Conservation (phyloP, 2,888 invertebrate genomes). For the Cecidostiba fungosa region DNA sequence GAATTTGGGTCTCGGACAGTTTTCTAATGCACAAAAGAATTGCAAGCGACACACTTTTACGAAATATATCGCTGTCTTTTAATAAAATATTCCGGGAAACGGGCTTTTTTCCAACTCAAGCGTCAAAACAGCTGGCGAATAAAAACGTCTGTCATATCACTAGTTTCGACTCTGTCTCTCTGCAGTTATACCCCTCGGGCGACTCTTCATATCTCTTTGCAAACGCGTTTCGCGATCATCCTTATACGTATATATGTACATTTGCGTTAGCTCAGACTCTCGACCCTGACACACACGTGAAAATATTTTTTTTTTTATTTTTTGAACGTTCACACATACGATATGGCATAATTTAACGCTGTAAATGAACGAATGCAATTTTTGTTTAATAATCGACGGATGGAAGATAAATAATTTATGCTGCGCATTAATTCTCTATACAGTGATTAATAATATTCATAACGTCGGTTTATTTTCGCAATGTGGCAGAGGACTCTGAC, state of each 20-base stretch:
- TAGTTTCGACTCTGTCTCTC: not conserved
- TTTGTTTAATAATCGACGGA: not conserved
- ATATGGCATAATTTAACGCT: not conserved
- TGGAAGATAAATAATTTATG: not conserved
- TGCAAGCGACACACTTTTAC: not conserved
- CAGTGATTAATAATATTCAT: not conserved
- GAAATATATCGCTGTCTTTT: no score
- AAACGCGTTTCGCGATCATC: not conserved
- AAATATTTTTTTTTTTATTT: not conserved
- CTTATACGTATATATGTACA: not conserved
- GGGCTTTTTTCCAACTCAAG: no score
- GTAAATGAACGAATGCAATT: not conserved
- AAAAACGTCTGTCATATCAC: not conserved
- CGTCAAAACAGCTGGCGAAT: not conserved
- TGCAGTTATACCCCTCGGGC: not conserved
- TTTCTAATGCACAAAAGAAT: no score
- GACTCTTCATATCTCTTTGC: constrained; percentile 11
- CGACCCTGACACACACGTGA: not conserved
- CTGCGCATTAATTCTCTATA: not conserved
- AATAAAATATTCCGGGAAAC: not conserved
- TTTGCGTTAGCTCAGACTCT: not conserved
- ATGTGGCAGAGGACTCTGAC: not conserved
- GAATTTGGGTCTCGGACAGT: no score
- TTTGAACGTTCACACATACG: not conserved
- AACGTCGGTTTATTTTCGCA: not conserved